Conservation (phyloP, 2,888 invertebrate genomes). For the Scaptodrosophila latifasciaeformis region DNA sequence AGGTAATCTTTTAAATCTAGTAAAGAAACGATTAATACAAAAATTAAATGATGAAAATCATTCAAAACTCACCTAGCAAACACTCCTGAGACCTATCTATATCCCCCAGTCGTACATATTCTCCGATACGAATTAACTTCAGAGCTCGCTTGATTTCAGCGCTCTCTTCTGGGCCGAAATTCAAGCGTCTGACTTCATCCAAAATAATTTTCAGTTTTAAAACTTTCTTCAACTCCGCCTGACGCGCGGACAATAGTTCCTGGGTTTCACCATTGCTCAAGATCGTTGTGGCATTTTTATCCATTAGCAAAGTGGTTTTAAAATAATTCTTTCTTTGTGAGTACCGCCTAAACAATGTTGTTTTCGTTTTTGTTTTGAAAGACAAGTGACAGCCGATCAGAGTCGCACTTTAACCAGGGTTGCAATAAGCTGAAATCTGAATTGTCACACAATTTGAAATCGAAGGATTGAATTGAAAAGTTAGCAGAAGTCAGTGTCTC, state of each 20-base stretch:
- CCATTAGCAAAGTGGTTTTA: too few relatives aligned
- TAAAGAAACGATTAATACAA: not conserved
- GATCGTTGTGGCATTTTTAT: constrained; percentile 48
- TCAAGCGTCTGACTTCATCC: constrained; percentile 43
- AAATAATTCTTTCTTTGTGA: too few relatives aligned
- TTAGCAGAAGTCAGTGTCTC: not conserved
- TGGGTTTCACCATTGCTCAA: constrained; percentile 52
- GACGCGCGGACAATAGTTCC: constrained; percentile 51
- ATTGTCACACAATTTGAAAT: too few relatives aligned
- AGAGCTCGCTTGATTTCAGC: constrained; percentile 45
- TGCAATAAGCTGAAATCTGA: too few relatives aligned
- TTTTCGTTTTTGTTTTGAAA: too few relatives aligned
- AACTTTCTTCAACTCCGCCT: constrained; percentile 52
- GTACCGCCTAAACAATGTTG: too few relatives aligned
- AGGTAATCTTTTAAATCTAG: constrained; percentile 38
- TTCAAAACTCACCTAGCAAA: constrained; percentile 44
- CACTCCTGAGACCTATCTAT: constrained; percentile 25
- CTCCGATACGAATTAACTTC: constrained; percentile 42
- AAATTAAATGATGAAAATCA: not conserved
- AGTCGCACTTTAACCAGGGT: too few relatives aligned
- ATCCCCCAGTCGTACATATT: constrained; percentile 43
- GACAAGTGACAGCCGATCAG: too few relatives aligned
- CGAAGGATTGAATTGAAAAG: too few relatives aligned
- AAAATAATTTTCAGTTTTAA: constrained; percentile 62
- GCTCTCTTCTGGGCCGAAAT: constrained; percentile 25